Conservation (phyloP, 2,888 invertebrate genomes). For the Harpalus rubripes region DNA sequence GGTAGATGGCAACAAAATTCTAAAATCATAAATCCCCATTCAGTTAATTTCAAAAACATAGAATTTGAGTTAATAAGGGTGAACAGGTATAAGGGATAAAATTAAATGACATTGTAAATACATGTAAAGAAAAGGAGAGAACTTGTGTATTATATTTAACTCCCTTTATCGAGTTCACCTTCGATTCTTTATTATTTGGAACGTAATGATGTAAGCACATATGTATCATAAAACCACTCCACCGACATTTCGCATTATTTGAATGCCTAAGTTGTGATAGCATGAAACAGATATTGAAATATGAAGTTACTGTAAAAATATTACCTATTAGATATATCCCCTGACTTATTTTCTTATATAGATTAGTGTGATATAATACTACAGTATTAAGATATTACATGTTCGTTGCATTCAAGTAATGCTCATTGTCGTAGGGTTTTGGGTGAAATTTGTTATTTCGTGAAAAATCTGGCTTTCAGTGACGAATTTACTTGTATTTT, state of each 20-base stretch:
- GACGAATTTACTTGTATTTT: not conserved
- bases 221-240: constrained; percentile 11
- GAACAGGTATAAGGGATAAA: not conserved
- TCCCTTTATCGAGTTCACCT: not conserved
- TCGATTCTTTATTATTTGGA: constrained; percentile 12
- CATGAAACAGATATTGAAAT: constrained; percentile 27
- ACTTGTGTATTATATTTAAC: not conserved
- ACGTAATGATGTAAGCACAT: constrained; percentile 11
- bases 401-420: constrained; percentile 57
- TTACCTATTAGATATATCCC: constrained; percentile 21
- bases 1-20: no score
- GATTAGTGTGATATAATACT: constrained; percentile 54
- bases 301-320: constrained; percentile 30
- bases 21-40: no score
- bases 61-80: constrained; percentile 20
- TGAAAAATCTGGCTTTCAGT: constrained; percentile 39
- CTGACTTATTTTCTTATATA: constrained; percentile 47
- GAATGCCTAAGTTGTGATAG: constrained; percentile 45
- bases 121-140: not conserved
- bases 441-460: constrained; percentile 43
- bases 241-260: constrained; percentile 40
- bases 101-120: not conserved
- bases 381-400: constrained; percentile 60
- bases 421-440: constrained; percentile 44
- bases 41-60: not conserved